Evolutionary conservation across 2,797 vertebrate species (phyloP), one percentile per base, ranked within the genome.

Genomic region (Artibeus jamaicensis): DNA sequence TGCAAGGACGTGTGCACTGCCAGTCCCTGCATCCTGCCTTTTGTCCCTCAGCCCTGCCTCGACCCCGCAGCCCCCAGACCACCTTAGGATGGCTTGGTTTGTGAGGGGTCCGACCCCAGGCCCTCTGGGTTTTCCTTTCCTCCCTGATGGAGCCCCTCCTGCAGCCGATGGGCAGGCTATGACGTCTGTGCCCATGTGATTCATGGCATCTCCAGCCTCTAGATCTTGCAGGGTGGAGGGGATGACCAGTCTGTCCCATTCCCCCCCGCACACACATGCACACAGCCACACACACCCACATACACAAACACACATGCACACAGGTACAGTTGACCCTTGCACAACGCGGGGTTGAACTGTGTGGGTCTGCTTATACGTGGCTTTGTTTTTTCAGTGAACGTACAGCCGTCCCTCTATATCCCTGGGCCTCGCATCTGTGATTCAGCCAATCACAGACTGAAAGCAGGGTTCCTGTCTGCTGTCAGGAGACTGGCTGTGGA

Each of bases 221-320:
- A 29, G 42, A 6, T 44, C 29, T 6, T 44, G 10, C 9, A 9
- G 34, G 29, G 11, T 70, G 34, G 62, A 59, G 70, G 32, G 37
- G 86, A 83, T 46, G 48, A 5, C 3, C 34, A 11, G 59, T 1
- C 7, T 18, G 5, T 34, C 7, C 16, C 7, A 29, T 67, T 74
- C 21, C 39, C 46, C 68, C 68, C 21, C 34, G 24, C 1, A 15
- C 21, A 5, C 6, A 0, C 9, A 0, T 0, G 1, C 1, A n/a
- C n/a, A n/a, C n/a, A n/a, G n/a, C n/a, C n/a, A n/a, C n/a, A n/a
- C n/a, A 3, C 2, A 7, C 6, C 1, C n/a, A 6, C 21, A 5
- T 7, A 21, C 9, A n/a, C 9, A 74, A 2, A 5, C 0, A n/a
- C 2, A 9, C 14, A 84, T 6, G 50, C 50, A 50, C 4, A 12